Evolutionary conservation across 2,113 vertebrate genomes (phyloP).

Genomic region (Percina caprodes): DNA sequence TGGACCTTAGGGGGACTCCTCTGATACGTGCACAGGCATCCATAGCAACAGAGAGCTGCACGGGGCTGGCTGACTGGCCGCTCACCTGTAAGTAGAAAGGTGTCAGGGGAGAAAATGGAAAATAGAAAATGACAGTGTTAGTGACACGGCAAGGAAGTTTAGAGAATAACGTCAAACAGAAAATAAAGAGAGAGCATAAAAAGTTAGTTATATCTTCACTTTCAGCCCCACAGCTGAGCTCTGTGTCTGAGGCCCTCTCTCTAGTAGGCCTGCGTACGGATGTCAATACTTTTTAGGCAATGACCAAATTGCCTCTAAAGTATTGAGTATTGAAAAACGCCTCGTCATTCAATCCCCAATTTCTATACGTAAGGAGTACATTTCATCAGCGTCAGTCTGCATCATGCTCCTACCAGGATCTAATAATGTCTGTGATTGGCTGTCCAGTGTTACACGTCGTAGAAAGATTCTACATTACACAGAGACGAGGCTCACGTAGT

Average conservation of each 20-base stretch:
- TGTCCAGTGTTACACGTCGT: too few relatives aligned
- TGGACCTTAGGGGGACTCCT: constrained; percentile 85
- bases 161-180: not conserved
- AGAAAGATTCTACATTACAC: too few relatives aligned
- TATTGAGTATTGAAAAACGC: too few relatives aligned
- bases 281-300: too few relatives aligned
- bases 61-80: constrained; percentile 33
- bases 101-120: not conserved
- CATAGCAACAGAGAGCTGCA: constrained; percentile 81
- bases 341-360: too few relatives aligned
- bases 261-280: not conserved
- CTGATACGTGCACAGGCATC: constrained; percentile 85
- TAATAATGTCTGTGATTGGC: too few relatives aligned
- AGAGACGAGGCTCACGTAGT: too few relatives aligned
- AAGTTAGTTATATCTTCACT: not conserved
- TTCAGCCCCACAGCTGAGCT: not conserved
- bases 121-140: not conserved
- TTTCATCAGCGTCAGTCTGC: too few relatives aligned
- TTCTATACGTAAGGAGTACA: too few relatives aligned
- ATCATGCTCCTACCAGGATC: too few relatives aligned
- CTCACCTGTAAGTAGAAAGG: constrained; percentile 57
- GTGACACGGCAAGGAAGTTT: not conserved
- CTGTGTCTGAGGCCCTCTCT: not conserved
- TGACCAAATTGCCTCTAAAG: too few relatives aligned
- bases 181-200: not conserved